Conservation (phyloP, 2,888 invertebrate species). For the Drosophila siamana region DNA sequence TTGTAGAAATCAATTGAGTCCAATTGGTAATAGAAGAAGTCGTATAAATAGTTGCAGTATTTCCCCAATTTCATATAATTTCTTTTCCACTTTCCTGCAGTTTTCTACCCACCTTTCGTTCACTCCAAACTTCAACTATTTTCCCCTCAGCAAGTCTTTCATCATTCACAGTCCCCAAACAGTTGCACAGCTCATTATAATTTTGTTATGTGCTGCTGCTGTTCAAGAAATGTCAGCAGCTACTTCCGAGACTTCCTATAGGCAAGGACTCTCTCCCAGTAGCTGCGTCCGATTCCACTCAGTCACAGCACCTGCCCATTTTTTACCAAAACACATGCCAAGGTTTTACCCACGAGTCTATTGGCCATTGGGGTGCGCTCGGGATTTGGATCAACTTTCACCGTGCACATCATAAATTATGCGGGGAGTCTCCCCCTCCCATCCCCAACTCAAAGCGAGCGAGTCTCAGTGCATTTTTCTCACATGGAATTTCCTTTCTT, state of each 20-base stretch:
- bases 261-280: conserved; percentile 2
- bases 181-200: conserved; percentile 19
- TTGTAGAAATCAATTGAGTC: too few relatives aligned
- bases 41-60: not conserved
- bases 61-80: not conserved
- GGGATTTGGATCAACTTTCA: conserved; percentile 79
- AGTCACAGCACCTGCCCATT: conserved; percentile 48
- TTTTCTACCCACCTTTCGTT: not conserved
- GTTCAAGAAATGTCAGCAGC: conserved; percentile 19
- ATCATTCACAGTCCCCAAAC: not conserved
- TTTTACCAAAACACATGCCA: conserved; percentile 56
- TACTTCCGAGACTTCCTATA: conserved; percentile 34
- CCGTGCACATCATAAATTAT: conserved; percentile 77
- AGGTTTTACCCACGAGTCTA: conserved; percentile 19
- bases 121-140: not conserved
- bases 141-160: not conserved
- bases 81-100: too few relatives aligned
- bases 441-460: too few relatives aligned
- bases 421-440: too few relatives aligned
- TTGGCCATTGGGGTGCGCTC: conserved; percentile 49
- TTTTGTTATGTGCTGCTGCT: conserved; percentile 14
- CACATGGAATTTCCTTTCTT: conserved; percentile 56
- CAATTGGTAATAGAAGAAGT: too few relatives aligned
- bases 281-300: conserved; percentile 7
- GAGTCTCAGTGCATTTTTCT: conserved; percentile 44